phyloP scores from a whole-genome alignment of 2,797 vertebrate species.

The Microctenopoma stevenorrisi region DNA sequence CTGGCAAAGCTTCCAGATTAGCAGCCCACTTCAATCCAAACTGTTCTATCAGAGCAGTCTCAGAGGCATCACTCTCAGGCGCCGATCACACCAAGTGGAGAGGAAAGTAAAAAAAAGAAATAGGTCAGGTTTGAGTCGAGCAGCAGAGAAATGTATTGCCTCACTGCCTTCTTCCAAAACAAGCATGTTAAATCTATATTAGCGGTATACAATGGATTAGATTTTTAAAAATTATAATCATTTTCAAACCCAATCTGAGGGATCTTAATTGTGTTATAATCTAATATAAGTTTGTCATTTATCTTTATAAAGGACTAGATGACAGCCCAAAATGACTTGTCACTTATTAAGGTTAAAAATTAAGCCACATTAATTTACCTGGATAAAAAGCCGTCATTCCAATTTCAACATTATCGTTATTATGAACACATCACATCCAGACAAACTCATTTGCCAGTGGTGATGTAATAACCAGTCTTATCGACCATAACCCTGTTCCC shows the following conservation, averaged over 20 bases:
- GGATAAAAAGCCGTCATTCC: neutral
- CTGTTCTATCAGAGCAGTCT: constrained; percentile 47
- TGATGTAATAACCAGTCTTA: too few species aligned
- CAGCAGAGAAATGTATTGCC: constrained; percentile 22
- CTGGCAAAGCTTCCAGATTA: constrained; percentile 58
- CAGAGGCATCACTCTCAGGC: constrained; percentile 52
- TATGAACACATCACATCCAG: too few species aligned
- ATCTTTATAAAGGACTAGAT: neutral
- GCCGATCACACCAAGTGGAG: constrained; percentile 22
- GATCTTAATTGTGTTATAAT: neutral
- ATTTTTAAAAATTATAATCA: too few species aligned
- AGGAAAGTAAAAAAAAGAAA: constrained; percentile 32
- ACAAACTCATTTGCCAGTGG: too few species aligned
- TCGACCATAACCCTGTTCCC: too few species aligned
- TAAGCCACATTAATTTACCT: neutral
- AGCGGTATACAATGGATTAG: neutral
- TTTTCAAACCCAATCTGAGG: too few species aligned
- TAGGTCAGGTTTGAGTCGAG: constrained; percentile 59
- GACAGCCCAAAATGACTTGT: neutral
- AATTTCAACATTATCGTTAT: neutral
- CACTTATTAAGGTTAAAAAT: constrained; percentile 7
- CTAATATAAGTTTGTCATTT: neutral
- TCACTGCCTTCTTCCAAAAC: constrained; percentile 19
- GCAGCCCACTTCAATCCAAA: constrained; percentile 37
- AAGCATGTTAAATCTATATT: constrained; percentile 17